These are phyloP conservation scores for Naso thynnoides DNA, from an alignment of 2,797 vertebrate genomes.

Conservation along the genomic window DNA sequence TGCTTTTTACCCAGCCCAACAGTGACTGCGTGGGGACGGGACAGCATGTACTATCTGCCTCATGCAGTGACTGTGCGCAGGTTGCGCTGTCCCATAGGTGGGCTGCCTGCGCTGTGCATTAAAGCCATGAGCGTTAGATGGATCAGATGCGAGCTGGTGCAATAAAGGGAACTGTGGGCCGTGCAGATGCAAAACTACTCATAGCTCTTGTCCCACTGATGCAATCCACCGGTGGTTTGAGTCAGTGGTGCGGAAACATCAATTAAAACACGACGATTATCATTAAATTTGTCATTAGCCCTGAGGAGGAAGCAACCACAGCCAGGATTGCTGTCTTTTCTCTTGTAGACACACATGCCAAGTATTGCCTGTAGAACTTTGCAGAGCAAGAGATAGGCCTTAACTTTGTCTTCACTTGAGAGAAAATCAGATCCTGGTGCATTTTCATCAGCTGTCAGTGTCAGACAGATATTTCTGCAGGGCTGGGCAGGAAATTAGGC, in stretches of 20 bases:
- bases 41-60: constrained; percentile 53
- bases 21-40: constrained; percentile 22
- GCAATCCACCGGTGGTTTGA: constrained; percentile 76
- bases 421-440: constrained; percentile 89
- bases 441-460: constrained; percentile 94
- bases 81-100: constrained; percentile 58
- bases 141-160: constrained; percentile 49
- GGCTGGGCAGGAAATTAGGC: constrained; percentile 94
- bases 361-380: constrained; percentile 75
- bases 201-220: constrained; percentile 67
- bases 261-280: constrained; percentile 84
- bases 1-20: constrained; percentile 48
- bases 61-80: constrained; percentile 52
- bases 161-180: constrained; percentile 42
- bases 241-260: constrained; percentile 79
- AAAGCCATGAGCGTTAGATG: constrained; percentile 52
- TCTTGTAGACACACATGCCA: constrained; percentile 46
- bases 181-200: constrained; percentile 51
- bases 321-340: constrained; percentile 46
- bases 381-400: constrained; percentile 82
- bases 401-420: constrained; percentile 87
- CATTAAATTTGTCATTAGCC: constrained; percentile 80
- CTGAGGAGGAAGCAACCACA: constrained; percentile 60
- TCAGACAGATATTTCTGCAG: constrained; percentile 89
- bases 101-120: constrained; percentile 39